Evolutionary conservation across 2,888 invertebrate species (phyloP).

Genomic region (Dysmachus trigonus): DNA sequence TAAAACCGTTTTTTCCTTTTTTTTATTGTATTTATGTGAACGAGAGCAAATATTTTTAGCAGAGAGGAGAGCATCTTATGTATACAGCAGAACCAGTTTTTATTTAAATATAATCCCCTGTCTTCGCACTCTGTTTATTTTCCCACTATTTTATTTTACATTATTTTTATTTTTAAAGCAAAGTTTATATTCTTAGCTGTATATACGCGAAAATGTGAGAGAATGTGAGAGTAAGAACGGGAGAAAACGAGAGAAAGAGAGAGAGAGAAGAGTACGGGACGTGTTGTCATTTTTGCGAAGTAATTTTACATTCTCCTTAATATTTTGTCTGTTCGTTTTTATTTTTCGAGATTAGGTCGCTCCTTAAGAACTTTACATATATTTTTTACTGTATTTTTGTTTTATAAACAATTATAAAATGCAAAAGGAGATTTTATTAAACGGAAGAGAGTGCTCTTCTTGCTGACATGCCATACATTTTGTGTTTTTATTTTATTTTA

Average conservation of each 20-base stretch:
- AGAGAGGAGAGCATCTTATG: background rate
- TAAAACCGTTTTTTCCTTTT: slow-evolving; percentile 27
- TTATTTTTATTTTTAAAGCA: background rate
- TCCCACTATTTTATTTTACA: background rate
- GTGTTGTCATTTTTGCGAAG: slow-evolving; percentile 26
- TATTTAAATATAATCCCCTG: background rate
- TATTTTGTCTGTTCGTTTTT: background rate
- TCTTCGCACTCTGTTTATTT: background rate
- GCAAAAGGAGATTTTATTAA: slow-evolving; percentile 33
- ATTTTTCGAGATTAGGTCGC: background rate
- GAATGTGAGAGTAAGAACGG: background rate
- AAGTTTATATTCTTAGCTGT: slow-evolving; percentile 13
- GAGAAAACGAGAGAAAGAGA: background rate
- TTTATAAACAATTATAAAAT: slow-evolving; percentile 36
- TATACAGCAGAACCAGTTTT: background rate
- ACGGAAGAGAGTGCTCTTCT: slow-evolving; percentile 20
- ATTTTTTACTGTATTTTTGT: slow-evolving; percentile 32
- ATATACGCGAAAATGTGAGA: background rate
- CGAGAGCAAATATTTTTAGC: background rate
- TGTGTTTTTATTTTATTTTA: background rate
- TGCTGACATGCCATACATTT: slow-evolving; percentile 37
- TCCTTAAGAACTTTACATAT: slow-evolving; percentile 20
- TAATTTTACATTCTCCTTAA: slow-evolving; percentile 9
- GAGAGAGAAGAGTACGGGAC: background rate
- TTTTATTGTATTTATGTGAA: slow-evolving; percentile 17